These are phyloP conservation scores for Aurelia coerulea DNA, from an alignment of 30 jellyfish, hydroid and myxozoan genomes.

Conservation along the genomic window DNA sequence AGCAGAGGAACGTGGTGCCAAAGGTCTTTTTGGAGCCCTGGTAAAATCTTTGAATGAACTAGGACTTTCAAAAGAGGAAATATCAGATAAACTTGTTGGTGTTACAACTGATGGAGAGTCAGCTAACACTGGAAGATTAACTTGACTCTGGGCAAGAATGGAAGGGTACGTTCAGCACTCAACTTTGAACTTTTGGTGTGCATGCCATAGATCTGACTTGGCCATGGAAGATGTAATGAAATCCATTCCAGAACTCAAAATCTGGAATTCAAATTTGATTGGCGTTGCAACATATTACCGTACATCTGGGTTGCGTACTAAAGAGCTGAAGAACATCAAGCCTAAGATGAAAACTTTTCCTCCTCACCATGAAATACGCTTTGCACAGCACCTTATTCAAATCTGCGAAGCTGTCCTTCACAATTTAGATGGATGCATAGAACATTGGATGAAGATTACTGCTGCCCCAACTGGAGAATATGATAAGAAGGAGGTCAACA, in stretches of 20 bases:
- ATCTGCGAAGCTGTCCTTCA: constrained; percentile 28
- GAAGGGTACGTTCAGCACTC: constrained; percentile 32
- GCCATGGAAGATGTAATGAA: constrained; percentile 55
- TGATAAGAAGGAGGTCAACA: constrained; percentile 12
- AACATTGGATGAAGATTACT: constrained; percentile 7
- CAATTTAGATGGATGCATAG: constrained; percentile 33
- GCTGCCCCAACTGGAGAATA: constrained; percentile 40
- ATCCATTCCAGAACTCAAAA: constrained; percentile 50
- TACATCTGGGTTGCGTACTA: constrained; percentile 43
- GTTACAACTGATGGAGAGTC: constrained; percentile 29
- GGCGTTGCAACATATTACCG: constrained; percentile 29
- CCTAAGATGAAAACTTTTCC: constrained; percentile 39
- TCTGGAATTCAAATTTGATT: constrained; percentile 41
- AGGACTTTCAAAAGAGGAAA: constrained; percentile 46
- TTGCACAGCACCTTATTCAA: constrained; percentile 37
- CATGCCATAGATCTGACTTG: constrained; percentile 58
- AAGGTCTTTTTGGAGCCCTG: constrained; percentile 41
- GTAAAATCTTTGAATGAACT: constrained; percentile 26
- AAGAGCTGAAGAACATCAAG: constrained; percentile 38
- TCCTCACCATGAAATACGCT: constrained; percentile 46
- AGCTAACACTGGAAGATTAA: constrained; percentile 39
- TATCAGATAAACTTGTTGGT: constrained; percentile 1
- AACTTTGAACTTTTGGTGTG: constrained; percentile 45
- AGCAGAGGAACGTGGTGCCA: constrained; percentile 41
- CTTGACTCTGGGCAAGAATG: constrained; percentile 39